Evolutionary conservation across 92 coral and sea anemone species (phyloP), one percentile per base, ranked within the genome.

Genomic region (Montipora capitata): DNA sequence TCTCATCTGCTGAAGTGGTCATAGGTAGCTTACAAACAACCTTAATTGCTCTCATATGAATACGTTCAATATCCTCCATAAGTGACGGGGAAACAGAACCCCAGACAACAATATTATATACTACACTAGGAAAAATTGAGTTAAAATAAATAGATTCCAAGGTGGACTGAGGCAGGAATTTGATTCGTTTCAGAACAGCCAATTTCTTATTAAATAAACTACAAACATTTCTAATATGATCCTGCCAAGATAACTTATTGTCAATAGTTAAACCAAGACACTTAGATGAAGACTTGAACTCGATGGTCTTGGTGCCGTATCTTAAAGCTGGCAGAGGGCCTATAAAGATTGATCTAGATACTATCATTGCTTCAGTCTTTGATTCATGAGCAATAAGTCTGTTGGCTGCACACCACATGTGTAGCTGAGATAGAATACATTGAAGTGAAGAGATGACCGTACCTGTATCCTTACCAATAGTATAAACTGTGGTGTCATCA

Each of bases 231-330:
- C 72, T 77, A 65, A 40, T 71, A 27, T 87, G 94, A 27, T 81
- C 73, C 44, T 91, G 81, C 86, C 94, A 91, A 43, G 79, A 86
- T 14, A 85, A 74, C 63, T 63, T 73, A 42, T 85, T 74, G 67
- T 84, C 93, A 41, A 88, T 88, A 42, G 79, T 84, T 62, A 85
- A 11, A 4, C 90, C 90, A 40, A 92, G 79, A 10, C 79, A 92
- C 42, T 88, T 62, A 15, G 90, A 68, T 27, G 75, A 35, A 45
- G 86, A 6, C 70, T 76, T 86, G 69, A 43, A 38, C 68, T 83
- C 81, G 43, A 87, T 87, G 9, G 68, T 61, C 9, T 18, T 78
- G 16, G 35, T 72, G 17, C 92, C 89, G 65, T 80, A 87, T 42
- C 41, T 72, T 59, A 87, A 44, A 4, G 83, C 79, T 81, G 43